A percentile compares a stretch with the other conserved stretches of the same genome.
phyloP scores from a whole-genome alignment of 2,888 invertebrate genomes.

The Apamea epomidion region DNA sequence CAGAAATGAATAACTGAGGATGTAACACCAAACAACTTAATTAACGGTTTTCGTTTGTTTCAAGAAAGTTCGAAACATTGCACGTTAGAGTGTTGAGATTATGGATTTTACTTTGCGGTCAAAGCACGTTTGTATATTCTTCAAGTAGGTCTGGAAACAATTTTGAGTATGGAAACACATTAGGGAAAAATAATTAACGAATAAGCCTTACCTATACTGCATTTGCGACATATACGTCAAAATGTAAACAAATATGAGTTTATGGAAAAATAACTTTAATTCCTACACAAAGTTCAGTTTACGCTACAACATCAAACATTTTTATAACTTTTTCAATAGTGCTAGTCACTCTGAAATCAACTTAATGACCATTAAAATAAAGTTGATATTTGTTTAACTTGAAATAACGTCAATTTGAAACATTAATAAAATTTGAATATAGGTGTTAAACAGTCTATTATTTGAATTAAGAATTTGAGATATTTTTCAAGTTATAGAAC shows the following conservation, averaged over 20 bases:
- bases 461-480: neutral
- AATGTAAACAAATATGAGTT: too few species aligned
- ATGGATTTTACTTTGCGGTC: constrained; percentile 23
- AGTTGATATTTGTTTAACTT: too few species aligned
- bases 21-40: constrained; percentile 77
- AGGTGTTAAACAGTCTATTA: neutral
- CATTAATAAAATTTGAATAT: too few species aligned
- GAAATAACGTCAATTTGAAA: too few species aligned
- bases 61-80: constrained; percentile 84
- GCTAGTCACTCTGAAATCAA: too few species aligned
- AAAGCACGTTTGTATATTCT: constrained; percentile 1
- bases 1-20: constrained; percentile 48
- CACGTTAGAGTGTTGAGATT: constrained; percentile 38
- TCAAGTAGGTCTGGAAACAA: neutral
- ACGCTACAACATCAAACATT: too few species aligned
- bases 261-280: too few species aligned
- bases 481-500: neutral
- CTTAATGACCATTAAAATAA: too few species aligned
- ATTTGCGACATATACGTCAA: too few species aligned
- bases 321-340: too few species aligned
- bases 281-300: too few species aligned
- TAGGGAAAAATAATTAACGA: neutral
- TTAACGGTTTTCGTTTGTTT: constrained; percentile 83
- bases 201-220: too few species aligned
- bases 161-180: neutral